phyloP scores from a whole-genome alignment of 2,113 vertebrate species.

The Motacilla tschutschensis region DNA sequence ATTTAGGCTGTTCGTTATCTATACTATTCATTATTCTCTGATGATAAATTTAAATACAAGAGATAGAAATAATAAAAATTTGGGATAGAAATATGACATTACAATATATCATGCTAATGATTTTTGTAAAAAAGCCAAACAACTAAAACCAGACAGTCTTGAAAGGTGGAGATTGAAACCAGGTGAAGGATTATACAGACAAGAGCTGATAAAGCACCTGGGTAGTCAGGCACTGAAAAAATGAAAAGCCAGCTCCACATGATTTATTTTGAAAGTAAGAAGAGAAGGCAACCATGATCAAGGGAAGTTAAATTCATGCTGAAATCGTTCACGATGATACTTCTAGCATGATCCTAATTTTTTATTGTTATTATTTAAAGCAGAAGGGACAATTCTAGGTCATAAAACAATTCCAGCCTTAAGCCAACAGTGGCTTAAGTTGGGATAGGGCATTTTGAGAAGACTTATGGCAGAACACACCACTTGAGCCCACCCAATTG shows the following conservation, averaged over 20 bases:
- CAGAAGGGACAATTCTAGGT: conserved; percentile 6
- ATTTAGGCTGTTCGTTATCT: conserved; percentile 19
- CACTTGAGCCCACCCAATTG: not conserved
- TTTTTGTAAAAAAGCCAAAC: not conserved
- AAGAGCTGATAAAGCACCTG: conserved; percentile 30
- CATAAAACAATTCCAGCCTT: conserved; percentile 27
- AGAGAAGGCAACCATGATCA: conserved; percentile 6
- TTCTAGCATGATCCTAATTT: not conserved
- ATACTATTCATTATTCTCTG: not conserved
- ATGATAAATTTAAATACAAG: not conserved
- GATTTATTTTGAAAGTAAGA: conserved; percentile 43
- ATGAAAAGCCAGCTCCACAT: not conserved
- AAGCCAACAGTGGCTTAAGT: not conserved
- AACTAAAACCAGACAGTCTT: conserved; percentile 20
- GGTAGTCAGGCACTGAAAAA: conserved; percentile 4
- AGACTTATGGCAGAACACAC: not conserved
- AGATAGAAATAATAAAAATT: not conserved
- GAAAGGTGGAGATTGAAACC: conserved; percentile 38
- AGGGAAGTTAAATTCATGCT: conserved; percentile 3
- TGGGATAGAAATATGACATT: not conserved
- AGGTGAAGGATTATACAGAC: conserved; percentile 29
- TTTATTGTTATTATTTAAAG: conserved; percentile 36
- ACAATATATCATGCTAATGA: conserved; percentile 5
- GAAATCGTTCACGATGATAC: not conserved
- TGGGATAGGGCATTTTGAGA: not conserved